These are phyloP conservation scores for Nansenia antarctica DNA, from an alignment of 2,113 vertebrate genomes.

Conservation along the genomic window DNA sequence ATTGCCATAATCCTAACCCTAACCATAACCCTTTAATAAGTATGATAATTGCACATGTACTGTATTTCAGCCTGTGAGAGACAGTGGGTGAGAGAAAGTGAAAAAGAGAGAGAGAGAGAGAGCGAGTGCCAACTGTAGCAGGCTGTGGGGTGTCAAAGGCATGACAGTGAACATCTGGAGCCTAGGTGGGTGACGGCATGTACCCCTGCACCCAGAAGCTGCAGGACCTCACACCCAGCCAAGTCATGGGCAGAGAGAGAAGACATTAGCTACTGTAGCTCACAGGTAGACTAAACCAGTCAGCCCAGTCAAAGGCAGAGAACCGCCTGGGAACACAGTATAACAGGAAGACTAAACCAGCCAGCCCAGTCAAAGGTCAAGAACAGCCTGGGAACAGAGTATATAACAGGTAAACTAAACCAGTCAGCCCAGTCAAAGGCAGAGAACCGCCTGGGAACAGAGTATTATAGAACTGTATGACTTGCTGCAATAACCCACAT, in stretches of 20 bases:
- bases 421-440: background rate
- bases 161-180: slow-evolving; percentile 60
- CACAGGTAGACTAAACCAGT: no score
- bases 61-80: background rate
- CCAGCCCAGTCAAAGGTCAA: background rate
- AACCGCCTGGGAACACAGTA: background rate
- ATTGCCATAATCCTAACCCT: no score
- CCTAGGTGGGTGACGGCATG: slow-evolving; percentile 49
- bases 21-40: no score
- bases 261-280: no score
- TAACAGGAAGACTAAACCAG: background rate
- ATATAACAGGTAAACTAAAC: no score
- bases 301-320: background rate
- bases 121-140: background rate
- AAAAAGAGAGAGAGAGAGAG: background rate
- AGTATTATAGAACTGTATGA: background rate
- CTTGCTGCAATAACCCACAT: no score
- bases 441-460: background rate
- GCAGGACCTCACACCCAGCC: slow-evolving; percentile 19
- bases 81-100: background rate
- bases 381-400: no score
- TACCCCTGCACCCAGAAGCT: slow-evolving; percentile 34
- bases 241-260: slow-evolving; percentile 15
- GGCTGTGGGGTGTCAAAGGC: slow-evolving; percentile 25
- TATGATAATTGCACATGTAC: no score